phyloP scores from a whole-genome alignment of 2,113 vertebrate genomes.

The Calonectris borealis region DNA sequence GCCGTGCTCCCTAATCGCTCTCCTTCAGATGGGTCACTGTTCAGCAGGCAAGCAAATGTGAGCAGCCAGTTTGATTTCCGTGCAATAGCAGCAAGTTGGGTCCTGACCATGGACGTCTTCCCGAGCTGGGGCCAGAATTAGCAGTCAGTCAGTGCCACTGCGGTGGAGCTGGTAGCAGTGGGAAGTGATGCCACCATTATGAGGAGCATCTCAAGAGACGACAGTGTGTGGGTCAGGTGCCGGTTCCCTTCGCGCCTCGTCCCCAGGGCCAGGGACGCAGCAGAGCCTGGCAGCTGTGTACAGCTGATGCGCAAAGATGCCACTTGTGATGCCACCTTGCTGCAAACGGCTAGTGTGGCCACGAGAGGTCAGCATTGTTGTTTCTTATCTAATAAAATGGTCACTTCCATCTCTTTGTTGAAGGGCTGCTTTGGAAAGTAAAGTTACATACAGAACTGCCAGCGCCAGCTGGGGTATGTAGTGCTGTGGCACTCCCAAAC shows the following conservation, averaged over 20 bases:
- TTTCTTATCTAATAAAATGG: background rate
- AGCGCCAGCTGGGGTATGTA: fast-evolving
- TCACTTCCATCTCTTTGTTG: background rate
- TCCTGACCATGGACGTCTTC: background rate
- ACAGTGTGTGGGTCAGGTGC: fast-evolving
- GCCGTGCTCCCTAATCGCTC: background rate
- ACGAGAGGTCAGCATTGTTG: slow-evolving; percentile 58
- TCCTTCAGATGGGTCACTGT: background rate
- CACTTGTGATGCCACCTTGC: background rate
- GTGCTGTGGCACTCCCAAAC: background rate
- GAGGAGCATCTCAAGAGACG: background rate
- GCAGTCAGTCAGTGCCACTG: no score
- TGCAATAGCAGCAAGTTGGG: background rate
- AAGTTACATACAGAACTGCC: fast-evolving
- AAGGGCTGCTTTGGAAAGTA: background rate
- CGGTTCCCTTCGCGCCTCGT: fast-evolving
- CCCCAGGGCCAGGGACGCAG: background rate
- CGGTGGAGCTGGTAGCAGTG: background rate
- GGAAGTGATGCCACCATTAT: fast-evolving
- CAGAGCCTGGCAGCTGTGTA: fast-evolving
- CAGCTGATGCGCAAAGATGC: fast-evolving
- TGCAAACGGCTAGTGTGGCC: background rate
- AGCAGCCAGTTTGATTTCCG: fast-evolving
- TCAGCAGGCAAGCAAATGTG: background rate
- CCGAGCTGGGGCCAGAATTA: background rate